Evolutionary conservation across 2,113 vertebrate species (phyloP).

Genomic region (Lepidothrix coronata): DNA sequence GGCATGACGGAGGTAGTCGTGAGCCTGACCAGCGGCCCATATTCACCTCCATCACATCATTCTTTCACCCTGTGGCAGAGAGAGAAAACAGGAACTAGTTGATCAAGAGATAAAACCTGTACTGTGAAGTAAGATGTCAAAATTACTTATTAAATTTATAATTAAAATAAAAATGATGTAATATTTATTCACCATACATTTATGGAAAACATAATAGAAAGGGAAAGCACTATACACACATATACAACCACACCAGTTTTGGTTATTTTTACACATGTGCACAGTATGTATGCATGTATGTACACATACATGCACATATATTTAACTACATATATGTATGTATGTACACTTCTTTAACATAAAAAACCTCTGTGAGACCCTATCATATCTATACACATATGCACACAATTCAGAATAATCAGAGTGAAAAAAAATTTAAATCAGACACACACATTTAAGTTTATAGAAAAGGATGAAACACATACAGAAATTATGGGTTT

Average conservation of each 20-base stretch:
- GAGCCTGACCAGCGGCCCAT: conserved; percentile 88
- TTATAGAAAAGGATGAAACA: background rate
- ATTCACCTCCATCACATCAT: conserved; percentile 90
- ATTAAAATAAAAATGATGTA: background rate
- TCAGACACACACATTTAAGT: background rate
- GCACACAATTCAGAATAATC: background rate
- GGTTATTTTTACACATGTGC: background rate
- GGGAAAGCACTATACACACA: background rate
- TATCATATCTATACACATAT: background rate
- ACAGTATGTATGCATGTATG: fast-evolving
- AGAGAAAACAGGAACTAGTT: conserved; percentile 36
- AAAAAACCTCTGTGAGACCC: background rate
- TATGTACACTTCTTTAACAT: background rate
- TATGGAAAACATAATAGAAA: background rate
- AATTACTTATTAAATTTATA: background rate
- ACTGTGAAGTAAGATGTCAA: background rate
- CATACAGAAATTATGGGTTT: background rate
- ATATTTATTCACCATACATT: background rate
- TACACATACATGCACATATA: background rate
- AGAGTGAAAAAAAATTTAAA: background rate
- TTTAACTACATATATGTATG: background rate
- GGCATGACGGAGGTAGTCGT: conserved; percentile 73
- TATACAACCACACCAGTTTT: background rate
- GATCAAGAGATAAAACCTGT: background rate
- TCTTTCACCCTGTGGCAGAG: conserved; percentile 79